A percentile compares a stretch with the other conserved stretches of the same genome.
phyloP scores from a whole-genome alignment of 2,888 invertebrate genomes.

The Lypha dubia region DNA sequence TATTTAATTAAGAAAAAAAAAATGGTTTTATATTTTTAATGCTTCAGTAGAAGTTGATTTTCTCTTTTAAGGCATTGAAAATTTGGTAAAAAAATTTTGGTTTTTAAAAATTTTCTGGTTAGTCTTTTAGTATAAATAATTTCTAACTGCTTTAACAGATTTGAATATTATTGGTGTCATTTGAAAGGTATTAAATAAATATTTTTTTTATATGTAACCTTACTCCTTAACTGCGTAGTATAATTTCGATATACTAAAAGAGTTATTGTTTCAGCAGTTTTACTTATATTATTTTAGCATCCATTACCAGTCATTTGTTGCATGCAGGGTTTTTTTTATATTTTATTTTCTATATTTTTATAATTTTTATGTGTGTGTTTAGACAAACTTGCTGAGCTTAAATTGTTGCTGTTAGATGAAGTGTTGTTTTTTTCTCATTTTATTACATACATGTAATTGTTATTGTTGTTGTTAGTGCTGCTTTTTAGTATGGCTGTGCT shows the following conservation, averaged over 20 bases:
- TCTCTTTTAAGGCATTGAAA: no score
- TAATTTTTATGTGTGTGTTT: neutral
- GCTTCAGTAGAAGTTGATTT: no score
- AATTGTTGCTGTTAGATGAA: slow-evolving; percentile 55
- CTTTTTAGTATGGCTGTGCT: slow-evolving; percentile 34
- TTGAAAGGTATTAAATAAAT: no score
- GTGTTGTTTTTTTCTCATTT: slow-evolving; percentile 20
- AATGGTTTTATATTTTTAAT: neutral
- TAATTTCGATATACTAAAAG: slow-evolving; percentile 17
- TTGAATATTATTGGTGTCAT: no score
- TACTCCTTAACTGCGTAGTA: neutral
- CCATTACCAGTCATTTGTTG: slow-evolving; percentile 57
- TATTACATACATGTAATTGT: neutral
- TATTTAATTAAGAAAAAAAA: slow-evolving; percentile 15
- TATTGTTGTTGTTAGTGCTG: slow-evolving; percentile 24
- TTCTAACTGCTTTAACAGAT: no score
- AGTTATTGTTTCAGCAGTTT: slow-evolving; percentile 64
- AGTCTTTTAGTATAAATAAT: no score
- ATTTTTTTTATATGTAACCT: neutral
- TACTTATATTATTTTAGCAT: slow-evolving; percentile 56
- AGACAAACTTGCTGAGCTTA: slow-evolving; percentile 10
- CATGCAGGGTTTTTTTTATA: slow-evolving; percentile 31
- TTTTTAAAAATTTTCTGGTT: no score
- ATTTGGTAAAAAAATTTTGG: no score
- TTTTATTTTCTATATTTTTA: slow-evolving; percentile 41